Evolutionary conservation across 1,140 invertebrate genomes (phyloP), one percentile per base, ranked within the genome.

Genomic region (Cydia strobilella): DNA sequence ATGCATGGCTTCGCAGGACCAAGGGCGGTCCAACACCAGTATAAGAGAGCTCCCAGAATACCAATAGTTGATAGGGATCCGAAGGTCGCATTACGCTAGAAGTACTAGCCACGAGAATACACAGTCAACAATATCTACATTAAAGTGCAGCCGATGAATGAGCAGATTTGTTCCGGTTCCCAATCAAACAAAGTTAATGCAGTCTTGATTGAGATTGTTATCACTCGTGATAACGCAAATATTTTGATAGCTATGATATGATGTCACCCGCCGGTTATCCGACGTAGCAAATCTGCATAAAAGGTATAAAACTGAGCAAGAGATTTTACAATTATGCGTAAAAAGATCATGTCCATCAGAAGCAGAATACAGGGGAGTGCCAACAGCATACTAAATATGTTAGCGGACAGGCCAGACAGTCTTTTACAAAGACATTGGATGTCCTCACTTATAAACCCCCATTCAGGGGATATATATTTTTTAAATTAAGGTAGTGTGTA

Each of bases 101-200:
- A 7, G n/a, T n/a, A 2, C 51, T 18, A 7, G 51, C 15, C 5
- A 18, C 15, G 51, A 54, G 51, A 13, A 48, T 48, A 48, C 51
- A 54, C 51, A 54, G 6, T 9, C 6, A 54, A 18, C 51, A 54
- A 54, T 54, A 54, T 20, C 51, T 54, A 54, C 18, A 51, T 51
- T 51, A 51, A 51, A 54, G 51, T 54, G 51, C 51, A 54, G 51
- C 0, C n/a, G 51, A 54, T 54, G 51, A 18, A 54, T 54, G n/a
- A 7, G n/a, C 51, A 54, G 51, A 54, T 54, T 54, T 54, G 51
- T 54, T 54, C 51, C 51, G 51, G 51, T 54, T 54, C n/a, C n/a
- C 51, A 18, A 54, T 54, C n/a, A 54, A 54, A 54, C 51, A 54
- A 20, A 18, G 51, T 54, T 54, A 18, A 54, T 54, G 51, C 51